These are phyloP conservation scores for Copidosoma aretas DNA, from an alignment of 2,888 invertebrate genomes.

Conservation along the genomic window DNA sequence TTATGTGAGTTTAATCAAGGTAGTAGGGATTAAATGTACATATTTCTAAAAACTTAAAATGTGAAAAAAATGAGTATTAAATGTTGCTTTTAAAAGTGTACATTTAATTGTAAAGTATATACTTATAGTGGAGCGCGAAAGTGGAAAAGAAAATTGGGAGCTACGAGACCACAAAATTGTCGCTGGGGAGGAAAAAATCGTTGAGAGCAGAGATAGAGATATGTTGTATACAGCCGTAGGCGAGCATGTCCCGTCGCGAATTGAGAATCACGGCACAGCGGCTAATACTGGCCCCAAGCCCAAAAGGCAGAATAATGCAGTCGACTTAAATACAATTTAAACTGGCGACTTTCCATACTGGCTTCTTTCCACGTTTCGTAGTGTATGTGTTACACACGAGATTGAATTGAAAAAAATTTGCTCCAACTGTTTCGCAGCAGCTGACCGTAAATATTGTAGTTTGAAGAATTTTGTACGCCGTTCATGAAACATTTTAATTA, in stretches of 20 bases:
- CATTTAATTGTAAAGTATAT: no score
- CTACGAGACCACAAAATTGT: no score
- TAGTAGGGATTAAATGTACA: no score
- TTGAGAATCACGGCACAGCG: conserved; percentile 4
- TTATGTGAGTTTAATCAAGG: no score
- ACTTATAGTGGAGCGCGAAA: no score
- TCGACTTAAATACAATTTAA: conserved; percentile 37
- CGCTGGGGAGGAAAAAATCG: no score
- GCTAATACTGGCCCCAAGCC: conserved; percentile 35
- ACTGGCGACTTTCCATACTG: conserved; percentile 36
- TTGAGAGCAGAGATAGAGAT: background rate
- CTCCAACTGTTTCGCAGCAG: background rate
- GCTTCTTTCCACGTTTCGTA: conserved; percentile 29
- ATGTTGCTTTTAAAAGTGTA: no score
- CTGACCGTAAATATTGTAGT: background rate
- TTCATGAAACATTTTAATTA: no score
- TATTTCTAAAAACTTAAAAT: no score
- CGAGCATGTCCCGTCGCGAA: background rate
- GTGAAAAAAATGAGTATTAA: no score
- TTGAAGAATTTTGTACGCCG: background rate
- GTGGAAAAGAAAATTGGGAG: no score
- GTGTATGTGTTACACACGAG: background rate
- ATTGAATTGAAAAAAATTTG: conserved; percentile 22
- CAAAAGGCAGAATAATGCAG: conserved; percentile 35
- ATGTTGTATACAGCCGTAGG: background rate